Evolutionary conservation across 1,140 invertebrate genomes (phyloP), one percentile per base, ranked within the genome.

Genomic region (Lepidotrigona ventralis): DNA sequence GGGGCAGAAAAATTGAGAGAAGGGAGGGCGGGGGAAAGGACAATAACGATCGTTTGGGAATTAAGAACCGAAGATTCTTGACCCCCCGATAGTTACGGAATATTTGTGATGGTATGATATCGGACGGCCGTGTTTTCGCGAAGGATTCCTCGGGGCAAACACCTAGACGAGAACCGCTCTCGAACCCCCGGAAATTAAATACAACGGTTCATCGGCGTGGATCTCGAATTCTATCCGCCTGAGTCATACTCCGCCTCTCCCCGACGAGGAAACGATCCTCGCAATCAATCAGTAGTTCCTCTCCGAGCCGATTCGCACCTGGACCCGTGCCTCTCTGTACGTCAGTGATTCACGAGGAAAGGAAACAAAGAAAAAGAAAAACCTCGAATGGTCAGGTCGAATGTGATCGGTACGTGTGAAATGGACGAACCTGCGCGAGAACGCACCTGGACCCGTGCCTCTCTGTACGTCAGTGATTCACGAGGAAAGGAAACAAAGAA

Each of bases 161-260:
- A 26, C 64, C 64, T 6, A 70, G 29, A n/a, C 11, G 11, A n/a
- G 53, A 14, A 53, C 11, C 11, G 58, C n/a, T 60, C 15, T 33
- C 72, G 74, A 29, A 53, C 60, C 63, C n/a, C 56, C 78, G 78
- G 69, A 72, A 80, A 80, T 80, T 80, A 53, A n/a, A 79, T 29
- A 15, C 68, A 79, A 79, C 78, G 68, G 78, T 79, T 71, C 66
- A 23, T 56, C 54, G 33, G 21, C 33, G 54, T 26, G 54, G 54
- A 79, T 79, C 78, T 60, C 68, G 78, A 51, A 71, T 71, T 71
- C 66, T 71, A 71, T 71, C 54, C 78, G 54, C 2, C 68, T 71
- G 78, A 80, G 39, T 80, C 69, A 72, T 29, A 64, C n/a, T 0
- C 54, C 33, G 21, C 53, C 54, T 74, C 54, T 33, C 29, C 72